A percentile compares a stretch with the other conserved stretches of the same genome.
phyloP scores from a whole-genome alignment of 1,140 invertebrate species.

The Teleopsis dalmanni region DNA sequence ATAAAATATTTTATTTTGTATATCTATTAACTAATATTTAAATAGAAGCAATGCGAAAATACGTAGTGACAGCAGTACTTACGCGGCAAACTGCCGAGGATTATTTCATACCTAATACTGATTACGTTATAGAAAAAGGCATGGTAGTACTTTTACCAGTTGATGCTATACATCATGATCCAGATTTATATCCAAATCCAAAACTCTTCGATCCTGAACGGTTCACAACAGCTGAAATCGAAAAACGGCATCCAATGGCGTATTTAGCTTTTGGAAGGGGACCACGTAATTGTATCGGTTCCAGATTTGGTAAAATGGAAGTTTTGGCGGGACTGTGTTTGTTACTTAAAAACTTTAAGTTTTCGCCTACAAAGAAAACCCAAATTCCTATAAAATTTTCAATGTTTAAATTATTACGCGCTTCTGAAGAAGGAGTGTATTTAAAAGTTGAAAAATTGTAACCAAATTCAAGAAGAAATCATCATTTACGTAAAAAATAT shows the following conservation, averaged over 20 bases:
- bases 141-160: constrained; percentile 47
- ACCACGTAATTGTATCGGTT: constrained; percentile 24
- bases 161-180: constrained; percentile 53
- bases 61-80: constrained; percentile 42
- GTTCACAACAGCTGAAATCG: constrained; percentile 47
- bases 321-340: constrained; percentile 16
- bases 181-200: constrained; percentile 50
- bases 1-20: neutral
- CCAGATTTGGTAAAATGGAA: constrained; percentile 20
- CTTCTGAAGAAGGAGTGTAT: neutral
- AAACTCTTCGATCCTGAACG: constrained; percentile 54
- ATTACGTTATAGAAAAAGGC: constrained; percentile 26
- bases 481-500: no score
- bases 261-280: constrained; percentile 58
- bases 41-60: constrained; percentile 46
- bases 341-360: constrained; percentile 18
- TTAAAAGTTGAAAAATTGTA: neutral
- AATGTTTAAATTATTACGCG: constrained; percentile 16
- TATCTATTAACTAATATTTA: neutral
- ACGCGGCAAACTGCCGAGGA: constrained; percentile 25
- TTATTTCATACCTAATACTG: constrained; percentile 31
- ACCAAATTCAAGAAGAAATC: no score
- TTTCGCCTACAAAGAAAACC: neutral
- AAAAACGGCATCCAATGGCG: constrained; percentile 45
- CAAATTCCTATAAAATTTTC: constrained; percentile 27